phyloP scores from a whole-genome alignment of 1,140 invertebrate species.

The Zaprionus vittiger region DNA sequence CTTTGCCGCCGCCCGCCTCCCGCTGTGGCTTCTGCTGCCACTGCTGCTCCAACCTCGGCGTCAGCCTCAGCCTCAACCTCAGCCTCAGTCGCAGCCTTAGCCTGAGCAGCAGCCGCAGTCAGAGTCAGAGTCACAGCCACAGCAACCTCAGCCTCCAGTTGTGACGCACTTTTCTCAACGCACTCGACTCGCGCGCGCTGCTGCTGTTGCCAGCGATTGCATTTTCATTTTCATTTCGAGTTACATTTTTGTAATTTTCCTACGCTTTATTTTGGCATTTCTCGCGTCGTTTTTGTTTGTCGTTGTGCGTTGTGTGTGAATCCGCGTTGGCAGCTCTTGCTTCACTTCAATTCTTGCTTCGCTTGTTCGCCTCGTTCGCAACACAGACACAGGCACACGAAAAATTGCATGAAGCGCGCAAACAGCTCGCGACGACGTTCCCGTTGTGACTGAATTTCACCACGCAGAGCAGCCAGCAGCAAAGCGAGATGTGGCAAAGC shows the following conservation, averaged over 20 bases:
- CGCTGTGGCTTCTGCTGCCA: constrained; percentile 53
- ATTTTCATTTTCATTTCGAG: constrained; percentile 17
- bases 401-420: constrained; percentile 64
- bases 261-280: constrained; percentile 37
- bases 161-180: constrained; percentile 66
- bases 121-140: constrained; percentile 28
- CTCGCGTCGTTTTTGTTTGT: background rate
- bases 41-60: constrained; percentile 30
- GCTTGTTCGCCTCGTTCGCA: constrained; percentile 51
- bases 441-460: constrained; percentile 84
- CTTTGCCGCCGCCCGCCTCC: constrained; percentile 77
- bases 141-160: constrained; percentile 22
- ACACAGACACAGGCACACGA: constrained; percentile 4
- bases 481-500: constrained; percentile 25
- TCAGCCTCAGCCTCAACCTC: background rate
- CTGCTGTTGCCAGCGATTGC: background rate
- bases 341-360: constrained; percentile 31
- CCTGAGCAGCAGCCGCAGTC: background rate
- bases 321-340: constrained; percentile 5
- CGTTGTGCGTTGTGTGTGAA: background rate
- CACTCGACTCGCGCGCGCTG: constrained; percentile 2
- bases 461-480: constrained; percentile 55
- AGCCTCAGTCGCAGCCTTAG: background rate
- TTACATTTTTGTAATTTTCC: constrained; percentile 34
- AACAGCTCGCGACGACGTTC: constrained; percentile 84